Evolutionary conservation across 2,888 invertebrate species (phyloP).

Genomic region (Perizoma flavofasciatum): DNA sequence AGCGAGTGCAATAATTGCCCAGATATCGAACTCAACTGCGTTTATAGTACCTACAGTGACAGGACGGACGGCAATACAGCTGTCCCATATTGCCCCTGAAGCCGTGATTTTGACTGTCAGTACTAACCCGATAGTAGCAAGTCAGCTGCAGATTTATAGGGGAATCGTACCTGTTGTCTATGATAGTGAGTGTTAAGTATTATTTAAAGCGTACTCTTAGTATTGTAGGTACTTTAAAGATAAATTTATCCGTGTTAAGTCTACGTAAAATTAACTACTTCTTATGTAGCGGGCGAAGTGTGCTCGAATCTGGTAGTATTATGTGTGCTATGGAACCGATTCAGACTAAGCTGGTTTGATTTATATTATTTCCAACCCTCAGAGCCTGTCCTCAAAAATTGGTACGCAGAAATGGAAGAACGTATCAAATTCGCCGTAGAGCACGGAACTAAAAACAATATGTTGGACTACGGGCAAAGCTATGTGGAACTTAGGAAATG

Average conservation of each 20-base stretch:
- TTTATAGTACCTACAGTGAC: constrained; percentile 48
- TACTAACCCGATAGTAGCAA: constrained; percentile 64
- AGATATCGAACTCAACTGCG: constrained; percentile 32
- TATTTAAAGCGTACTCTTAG: no score
- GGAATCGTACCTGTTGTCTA: constrained; percentile 67
- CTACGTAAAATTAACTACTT: no score
- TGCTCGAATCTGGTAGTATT: no score
- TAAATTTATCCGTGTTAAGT: no score
- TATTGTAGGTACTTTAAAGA: neutral
- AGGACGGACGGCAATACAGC: constrained; percentile 44
- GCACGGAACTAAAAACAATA: constrained; percentile 40
- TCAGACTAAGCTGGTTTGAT: no score
- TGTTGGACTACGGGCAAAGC: constrained; percentile 40
- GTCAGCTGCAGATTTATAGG: constrained; percentile 78
- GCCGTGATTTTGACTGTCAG: constrained; percentile 44
- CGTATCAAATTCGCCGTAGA: constrained; percentile 44
- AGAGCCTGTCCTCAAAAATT: constrained; percentile 32
- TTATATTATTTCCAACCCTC: neutral
- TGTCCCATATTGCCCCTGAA: constrained; percentile 38
- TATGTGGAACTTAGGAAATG: constrained; percentile 46
- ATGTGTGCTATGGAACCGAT: no score
- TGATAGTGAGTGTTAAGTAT: constrained; percentile 50
- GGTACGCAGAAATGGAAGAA: constrained; percentile 41
- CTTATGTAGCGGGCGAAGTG: no score
- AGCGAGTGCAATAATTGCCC: constrained; percentile 41